Percentiles rank a stretch among this genome's conserved stretches.
These are phyloP conservation scores for Drosophila neocordata DNA, from an alignment of 1,140 invertebrate genomes.

Conservation along the genomic window DNA sequence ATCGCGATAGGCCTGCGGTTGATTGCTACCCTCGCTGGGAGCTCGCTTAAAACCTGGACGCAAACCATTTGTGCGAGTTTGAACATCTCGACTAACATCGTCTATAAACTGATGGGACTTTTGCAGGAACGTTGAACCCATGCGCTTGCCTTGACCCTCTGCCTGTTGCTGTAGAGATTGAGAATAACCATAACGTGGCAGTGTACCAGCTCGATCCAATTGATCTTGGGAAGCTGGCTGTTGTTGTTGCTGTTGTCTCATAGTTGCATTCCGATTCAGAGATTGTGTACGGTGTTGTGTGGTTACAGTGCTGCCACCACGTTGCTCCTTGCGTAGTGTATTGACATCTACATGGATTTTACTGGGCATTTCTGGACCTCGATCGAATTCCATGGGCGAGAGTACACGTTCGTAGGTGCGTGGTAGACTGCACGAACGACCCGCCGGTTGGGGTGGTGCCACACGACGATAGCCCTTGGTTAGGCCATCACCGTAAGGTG, in stretches of 20 bases:
- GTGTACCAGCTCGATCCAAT: constrained; percentile 84
- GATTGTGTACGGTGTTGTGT: constrained; percentile 65
- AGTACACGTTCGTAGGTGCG: constrained; percentile 83
- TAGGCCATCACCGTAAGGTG: constrained; percentile 85
- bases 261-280: constrained; percentile 63
- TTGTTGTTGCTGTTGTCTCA: constrained; percentile 49
- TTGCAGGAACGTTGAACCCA: constrained; percentile 88
- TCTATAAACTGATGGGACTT: constrained; percentile 88
- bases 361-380: constrained; percentile 83
- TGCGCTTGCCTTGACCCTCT: constrained; percentile 84
- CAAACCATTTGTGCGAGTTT: constrained; percentile 75
- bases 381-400: constrained; percentile 86
- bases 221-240: constrained; percentile 65
- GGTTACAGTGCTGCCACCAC: constrained; percentile 64
- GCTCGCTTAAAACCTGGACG: constrained; percentile 84
- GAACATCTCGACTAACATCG: constrained; percentile 87
- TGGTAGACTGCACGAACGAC: constrained; percentile 83
- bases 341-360: constrained; percentile 74
- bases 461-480: constrained; percentile 86
- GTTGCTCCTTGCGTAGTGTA: constrained; percentile 63
- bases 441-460: constrained; percentile 83
- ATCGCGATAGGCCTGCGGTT: constrained; percentile 87
- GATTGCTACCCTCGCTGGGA: constrained; percentile 77
- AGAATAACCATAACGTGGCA: constrained; percentile 85
- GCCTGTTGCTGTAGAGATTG: constrained; percentile 80